Evolutionary conservation across 2,888 invertebrate species (phyloP), one percentile per base, ranked within the genome.

Genomic region (Petrophora chlorosata): DNA sequence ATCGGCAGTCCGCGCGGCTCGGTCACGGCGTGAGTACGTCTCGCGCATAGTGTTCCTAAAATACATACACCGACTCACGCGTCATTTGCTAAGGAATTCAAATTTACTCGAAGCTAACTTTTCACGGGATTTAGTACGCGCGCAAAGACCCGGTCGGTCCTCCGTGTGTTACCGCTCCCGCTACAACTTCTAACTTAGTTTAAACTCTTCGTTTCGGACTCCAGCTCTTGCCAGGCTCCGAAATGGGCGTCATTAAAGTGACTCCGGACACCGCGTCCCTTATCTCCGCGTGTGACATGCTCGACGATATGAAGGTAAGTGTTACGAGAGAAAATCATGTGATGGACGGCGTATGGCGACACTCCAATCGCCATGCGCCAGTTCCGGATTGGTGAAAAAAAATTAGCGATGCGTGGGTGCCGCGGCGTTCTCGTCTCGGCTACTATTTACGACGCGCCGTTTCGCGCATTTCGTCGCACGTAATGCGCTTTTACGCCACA

Each of bases 271-370:
- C 87, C 63, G 80, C 80, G 57, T 79, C 81, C 63, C 79, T 88
- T 56, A 82, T 86, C 76, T 88, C 90, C 38, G 88, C 67, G 25
- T 89, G 89, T 62, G 90, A 90, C 56, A 70, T 89, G 80, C 86
- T 90, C 78, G 90, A 90, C 65, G 89, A 90, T 53, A 85, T 89
- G 85, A 85, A 84, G 88, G 89, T 90, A 76, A 84, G 85, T 79
- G 76, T 78, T 72, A 54, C 53, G 65, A 59, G 59, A 59, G 39
- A 33, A 15, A 33, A 39, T 49, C 49, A 49, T 43, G 49, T 49
- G 49, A 49, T 15, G 22, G 16, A 22, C 12, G 36, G 26, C 8
- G 19, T n/a, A 9, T 79, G 78, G 77, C 77, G 63, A 44, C 42
- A 53, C 61, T 74, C 80, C 79, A 80, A 75, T 16, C 39, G 26